Percentiles rank a stretch among this genome's conserved stretches.
Evolutionary conservation across 1,140 invertebrate genomes (phyloP).

Genomic region (Lordiphosa mommai): DNA sequence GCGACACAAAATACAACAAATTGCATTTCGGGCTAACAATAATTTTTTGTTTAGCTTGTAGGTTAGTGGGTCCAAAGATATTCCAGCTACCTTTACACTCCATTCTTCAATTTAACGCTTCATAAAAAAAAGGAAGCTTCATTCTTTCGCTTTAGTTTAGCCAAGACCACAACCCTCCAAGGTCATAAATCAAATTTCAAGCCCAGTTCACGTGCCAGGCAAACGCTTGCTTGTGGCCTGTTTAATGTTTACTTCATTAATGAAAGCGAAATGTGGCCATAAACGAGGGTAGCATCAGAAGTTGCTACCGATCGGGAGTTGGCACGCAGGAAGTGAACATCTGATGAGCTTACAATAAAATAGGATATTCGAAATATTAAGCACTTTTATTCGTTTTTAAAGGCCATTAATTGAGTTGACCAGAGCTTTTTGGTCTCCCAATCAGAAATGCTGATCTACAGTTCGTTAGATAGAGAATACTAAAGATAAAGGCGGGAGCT

Average conservation of each 20-base stretch:
- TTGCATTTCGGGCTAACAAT: slow-evolving; percentile 70
- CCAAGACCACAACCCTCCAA: slow-evolving; percentile 45
- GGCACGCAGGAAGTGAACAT: too few species aligned
- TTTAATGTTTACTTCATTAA: slow-evolving; percentile 49
- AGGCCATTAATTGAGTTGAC: too few species aligned
- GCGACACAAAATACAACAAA: slow-evolving; percentile 45
- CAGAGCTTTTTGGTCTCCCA: too few species aligned
- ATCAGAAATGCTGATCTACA: too few species aligned
- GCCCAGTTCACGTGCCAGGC: slow-evolving; percentile 64
- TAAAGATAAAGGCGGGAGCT: too few species aligned
- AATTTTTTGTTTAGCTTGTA: slow-evolving; percentile 21
- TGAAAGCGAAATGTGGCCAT: slow-evolving; percentile 73
- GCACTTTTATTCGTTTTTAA: too few species aligned
- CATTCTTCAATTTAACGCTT: slow-evolving; percentile 72
- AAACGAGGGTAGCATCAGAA: slow-evolving; percentile 7
- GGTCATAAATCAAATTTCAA: slow-evolving; percentile 70
- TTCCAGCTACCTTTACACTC: slow-evolving; percentile 50
- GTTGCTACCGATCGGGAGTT: too few species aligned
- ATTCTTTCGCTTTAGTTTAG: slow-evolving; percentile 17
- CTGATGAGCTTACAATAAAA: too few species aligned
- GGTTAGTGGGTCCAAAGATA: slow-evolving; percentile 26
- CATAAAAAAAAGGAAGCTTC: slow-evolving; percentile 42
- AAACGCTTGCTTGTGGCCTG: slow-evolving; percentile 18
- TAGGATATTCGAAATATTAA: too few species aligned
- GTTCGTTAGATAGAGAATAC: too few species aligned